Evolutionary conservation across 1,140 invertebrate species (phyloP).

Genomic region (Trinorchestia longiramus): DNA sequence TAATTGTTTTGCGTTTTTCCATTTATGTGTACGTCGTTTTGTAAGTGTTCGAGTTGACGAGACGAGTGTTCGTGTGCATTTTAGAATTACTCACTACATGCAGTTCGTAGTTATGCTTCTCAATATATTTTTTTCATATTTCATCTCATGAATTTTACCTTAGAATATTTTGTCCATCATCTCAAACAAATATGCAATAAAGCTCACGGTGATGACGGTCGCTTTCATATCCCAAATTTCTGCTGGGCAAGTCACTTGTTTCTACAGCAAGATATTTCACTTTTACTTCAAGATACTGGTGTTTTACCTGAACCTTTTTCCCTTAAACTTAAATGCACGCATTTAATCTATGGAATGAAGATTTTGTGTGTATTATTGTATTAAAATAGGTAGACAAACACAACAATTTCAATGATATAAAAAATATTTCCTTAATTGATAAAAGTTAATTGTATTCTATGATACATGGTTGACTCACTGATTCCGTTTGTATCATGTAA

Average conservation of each 20-base stretch:
- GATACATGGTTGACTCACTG: too few relatives aligned
- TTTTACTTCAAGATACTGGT: not conserved
- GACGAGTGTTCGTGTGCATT: not conserved
- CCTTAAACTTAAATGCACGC: not conserved
- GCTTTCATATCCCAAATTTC: not conserved
- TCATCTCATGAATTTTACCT: slow-evolving; percentile 1
- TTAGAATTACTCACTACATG: not conserved
- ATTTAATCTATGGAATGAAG: too few relatives aligned
- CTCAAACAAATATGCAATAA: slow-evolving; percentile 19
- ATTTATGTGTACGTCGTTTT: not conserved
- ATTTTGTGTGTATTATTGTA: too few relatives aligned
- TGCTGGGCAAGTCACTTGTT: not conserved
- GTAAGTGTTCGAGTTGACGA: not conserved
- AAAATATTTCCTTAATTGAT: too few relatives aligned
- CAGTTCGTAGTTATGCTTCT: not conserved
- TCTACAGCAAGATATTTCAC: not conserved
- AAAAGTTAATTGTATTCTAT: too few relatives aligned
- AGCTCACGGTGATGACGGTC: not conserved
- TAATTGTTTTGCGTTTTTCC: not conserved
- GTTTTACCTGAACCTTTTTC: not conserved
- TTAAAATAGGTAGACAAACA: too few relatives aligned
- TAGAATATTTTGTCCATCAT: not conserved
- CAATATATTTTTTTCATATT: not conserved
- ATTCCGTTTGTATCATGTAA: too few relatives aligned
- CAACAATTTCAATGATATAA: too few relatives aligned